A percentile compares a stretch with the other conserved stretches of the same genome.
These are phyloP conservation scores for Steinernema scapterisci DNA, from an alignment of 2,888 invertebrate species.

Conservation along the genomic window DNA sequence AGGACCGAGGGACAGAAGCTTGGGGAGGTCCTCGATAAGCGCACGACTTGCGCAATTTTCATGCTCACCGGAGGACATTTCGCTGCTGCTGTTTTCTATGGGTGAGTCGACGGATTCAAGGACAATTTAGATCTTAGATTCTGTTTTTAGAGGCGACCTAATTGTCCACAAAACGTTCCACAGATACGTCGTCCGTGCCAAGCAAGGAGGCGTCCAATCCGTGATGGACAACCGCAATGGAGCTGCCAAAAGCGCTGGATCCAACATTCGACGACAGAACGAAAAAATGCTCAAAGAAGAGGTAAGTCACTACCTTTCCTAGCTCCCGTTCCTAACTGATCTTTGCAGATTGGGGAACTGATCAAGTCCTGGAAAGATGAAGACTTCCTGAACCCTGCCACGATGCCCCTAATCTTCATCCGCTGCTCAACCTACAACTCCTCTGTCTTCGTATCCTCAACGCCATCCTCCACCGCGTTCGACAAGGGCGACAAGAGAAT, in stretches of 20 bases:
- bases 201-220: constrained; percentile 81
- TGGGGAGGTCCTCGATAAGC: not conserved
- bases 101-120: no score
- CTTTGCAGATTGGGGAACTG: not conserved
- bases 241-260: not conserved
- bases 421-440: constrained; percentile 6
- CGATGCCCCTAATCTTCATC: not conserved
- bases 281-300: not conserved
- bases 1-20: not conserved
- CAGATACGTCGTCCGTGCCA: constrained; percentile 81
- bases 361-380: constrained; percentile 6
- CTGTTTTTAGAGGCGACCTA: constrained; percentile 41
- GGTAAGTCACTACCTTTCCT: not conserved
- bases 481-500: not conserved
- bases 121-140: no score
- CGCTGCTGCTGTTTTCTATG: constrained; percentile 70
- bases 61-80: constrained; percentile 82
- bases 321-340: not conserved
- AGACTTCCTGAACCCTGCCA: not conserved
- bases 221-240: constrained; percentile 41
- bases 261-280: not conserved
- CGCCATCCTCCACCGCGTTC: not conserved
- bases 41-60: not conserved
- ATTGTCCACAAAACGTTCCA: constrained; percentile 81
- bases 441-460: not conserved